Base-by-base conservation (phyloP, 2,797 vertebrate genomes). In the Hephaestus fuliginosus region DNA sequence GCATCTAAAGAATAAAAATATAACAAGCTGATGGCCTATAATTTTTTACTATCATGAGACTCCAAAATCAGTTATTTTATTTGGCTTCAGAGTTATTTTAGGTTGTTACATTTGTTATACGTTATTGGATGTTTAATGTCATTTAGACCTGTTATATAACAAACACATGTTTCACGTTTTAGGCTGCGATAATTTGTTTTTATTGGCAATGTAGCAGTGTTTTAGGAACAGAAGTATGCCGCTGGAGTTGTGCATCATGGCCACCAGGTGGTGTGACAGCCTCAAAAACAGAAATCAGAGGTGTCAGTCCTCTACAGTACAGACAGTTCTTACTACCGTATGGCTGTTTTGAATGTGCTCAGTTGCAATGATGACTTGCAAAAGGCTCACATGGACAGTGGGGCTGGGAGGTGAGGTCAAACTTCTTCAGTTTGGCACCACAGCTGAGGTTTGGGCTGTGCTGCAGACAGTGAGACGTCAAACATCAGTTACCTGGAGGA, bases 181-280 rank as follows among this genome's bases (percentile, higher is more conserved):
- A 49, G 9, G 7, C 39, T 69, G 56, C 57, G 67, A 12, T 83
- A 1, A 65, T 56, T 82, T 80, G 43, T 79, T 75, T 87, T 85
- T 61, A 66, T 33, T 82, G 82, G 51, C 65, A 43, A 30, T 68
- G 30, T 28, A 51, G 25, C 1, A 7, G 15, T 66, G 12, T 58
- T 60, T 5, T 12, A 57, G 13, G 28, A 83, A 17, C 10, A 61
- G 28, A 48, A 2, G 22, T 58, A 5, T 67, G 43, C 20, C 2
- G 7, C 30, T 85, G 65, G 33, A 78, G 64, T 82, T 82, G 20
- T 10, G 2, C 2, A 0, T 64, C 1, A 17, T 70, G 68, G 65
- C 93, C 95, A 94, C 93, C 81, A 93, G 95, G 84, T 94, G 95
- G 93, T 75, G 80, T 68, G 55, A 82, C 65, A 86, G 78, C 78